Conservation (phyloP, 2,797 vertebrate genomes). For the Alfaro cultratus region DNA sequence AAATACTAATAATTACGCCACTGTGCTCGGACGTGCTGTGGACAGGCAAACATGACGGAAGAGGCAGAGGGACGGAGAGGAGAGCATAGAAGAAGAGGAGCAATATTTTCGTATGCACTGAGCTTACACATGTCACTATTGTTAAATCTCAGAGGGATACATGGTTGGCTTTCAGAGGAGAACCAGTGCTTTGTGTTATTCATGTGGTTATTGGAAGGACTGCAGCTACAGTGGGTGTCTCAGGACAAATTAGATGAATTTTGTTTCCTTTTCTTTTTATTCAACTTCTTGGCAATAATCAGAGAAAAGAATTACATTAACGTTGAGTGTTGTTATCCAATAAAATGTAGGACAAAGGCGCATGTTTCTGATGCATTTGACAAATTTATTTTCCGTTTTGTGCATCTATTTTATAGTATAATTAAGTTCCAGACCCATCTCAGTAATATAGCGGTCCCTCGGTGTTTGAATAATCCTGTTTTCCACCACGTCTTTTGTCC, state of each 20-base stretch:
- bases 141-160: constrained; percentile 74
- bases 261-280: constrained; percentile 36
- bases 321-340: not conserved
- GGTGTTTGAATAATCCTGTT: constrained; percentile 73
- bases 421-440: constrained; percentile 26
- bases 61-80: constrained; percentile 59
- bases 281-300: constrained; percentile 37
- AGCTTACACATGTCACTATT: constrained; percentile 94
- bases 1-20: constrained; percentile 70
- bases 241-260: constrained; percentile 46
- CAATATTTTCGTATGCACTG: constrained; percentile 92
- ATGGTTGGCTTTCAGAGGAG: constrained; percentile 66
- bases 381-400: not conserved
- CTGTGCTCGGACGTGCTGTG: constrained; percentile 88
- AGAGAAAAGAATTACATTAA: constrained; percentile 25
- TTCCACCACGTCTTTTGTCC: constrained; percentile 73
- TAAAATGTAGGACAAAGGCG: not conserved
- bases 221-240: constrained; percentile 55
- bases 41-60: constrained; percentile 78
- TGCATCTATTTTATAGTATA: constrained; percentile 32
- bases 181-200: constrained; percentile 67
- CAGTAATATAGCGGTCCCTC: constrained; percentile 49
- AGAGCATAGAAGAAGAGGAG: constrained; percentile 45
- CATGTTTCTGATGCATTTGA: not conserved
- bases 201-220: constrained; percentile 63